phyloP scores from a whole-genome alignment of 2,113 vertebrate genomes.

The Dipodomys stephensi region DNA sequence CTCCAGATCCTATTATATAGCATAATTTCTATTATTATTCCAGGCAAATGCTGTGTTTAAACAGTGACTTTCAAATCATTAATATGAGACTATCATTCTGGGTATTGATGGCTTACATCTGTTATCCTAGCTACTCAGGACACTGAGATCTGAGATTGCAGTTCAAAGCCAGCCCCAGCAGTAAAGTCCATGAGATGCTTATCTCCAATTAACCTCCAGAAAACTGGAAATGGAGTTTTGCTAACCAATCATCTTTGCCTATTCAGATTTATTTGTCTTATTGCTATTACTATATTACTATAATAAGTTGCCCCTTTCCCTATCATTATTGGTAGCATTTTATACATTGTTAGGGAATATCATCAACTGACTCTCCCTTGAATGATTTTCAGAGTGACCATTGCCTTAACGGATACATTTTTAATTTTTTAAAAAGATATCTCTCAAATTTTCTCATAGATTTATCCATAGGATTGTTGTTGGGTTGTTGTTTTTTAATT shows the following conservation, averaged over 20 bases:
- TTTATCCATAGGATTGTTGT: background rate
- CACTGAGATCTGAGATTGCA: no score
- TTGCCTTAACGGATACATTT: background rate
- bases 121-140: no score
- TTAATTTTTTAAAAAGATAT: background rate
- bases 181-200: no score
- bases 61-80: background rate
- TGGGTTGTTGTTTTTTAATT: background rate
- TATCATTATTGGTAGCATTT: background rate
- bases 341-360: background rate
- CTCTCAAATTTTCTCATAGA: background rate
- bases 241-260: background rate
- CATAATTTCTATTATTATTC: constrained; percentile 31
- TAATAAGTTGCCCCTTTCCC: background rate
- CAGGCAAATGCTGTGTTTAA: background rate
- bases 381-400: background rate
- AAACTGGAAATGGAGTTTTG: background rate
- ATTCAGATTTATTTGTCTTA: background rate
- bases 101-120: no score
- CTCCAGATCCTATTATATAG: background rate
- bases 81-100: background rate
- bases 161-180: no score
- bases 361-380: background rate
- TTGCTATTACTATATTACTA: background rate
- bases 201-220: no score